Percentiles rank a stretch among this genome's conserved stretches.
Evolutionary conservation across 2,797 vertebrate species (phyloP).

Genomic region (Lepus townsendii): DNA sequence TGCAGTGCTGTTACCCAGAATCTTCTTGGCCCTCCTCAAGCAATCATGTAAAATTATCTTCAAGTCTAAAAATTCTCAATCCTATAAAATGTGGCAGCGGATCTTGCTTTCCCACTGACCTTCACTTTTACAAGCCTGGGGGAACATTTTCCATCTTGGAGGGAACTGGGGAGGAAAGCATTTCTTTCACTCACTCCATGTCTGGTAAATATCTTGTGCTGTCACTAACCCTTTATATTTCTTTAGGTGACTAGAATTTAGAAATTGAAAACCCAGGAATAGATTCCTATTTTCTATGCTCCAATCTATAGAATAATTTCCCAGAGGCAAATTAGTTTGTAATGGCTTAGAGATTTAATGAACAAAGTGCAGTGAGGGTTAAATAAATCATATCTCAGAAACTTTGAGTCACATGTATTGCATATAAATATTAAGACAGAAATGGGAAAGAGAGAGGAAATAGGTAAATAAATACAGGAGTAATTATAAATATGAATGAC

Average conservation of each 20-base stretch:
- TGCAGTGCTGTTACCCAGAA: accelerated
- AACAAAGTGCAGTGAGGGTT: neutral
- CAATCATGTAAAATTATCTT: neutral
- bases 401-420: neutral
- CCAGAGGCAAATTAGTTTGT: neutral
- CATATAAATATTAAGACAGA: neutral
- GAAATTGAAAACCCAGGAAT: constrained; percentile 44
- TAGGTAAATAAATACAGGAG: neutral
- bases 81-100: neutral
- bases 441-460: neutral
- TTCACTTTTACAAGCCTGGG: neutral
- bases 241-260: neutral
- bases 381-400: constrained; percentile 54
- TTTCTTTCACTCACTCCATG: neutral
- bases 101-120: neutral
- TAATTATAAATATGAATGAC: neutral
- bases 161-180: accelerated
- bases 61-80: neutral
- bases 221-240: neutral
- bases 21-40: neutral
- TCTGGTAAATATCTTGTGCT: neutral
- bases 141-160: neutral
- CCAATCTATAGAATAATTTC: neutral
- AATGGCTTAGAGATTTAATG: neutral
- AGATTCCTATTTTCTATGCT: neutral